phyloP scores from a whole-genome alignment of 2,888 invertebrate species.

The Agriopis marginaria region DNA sequence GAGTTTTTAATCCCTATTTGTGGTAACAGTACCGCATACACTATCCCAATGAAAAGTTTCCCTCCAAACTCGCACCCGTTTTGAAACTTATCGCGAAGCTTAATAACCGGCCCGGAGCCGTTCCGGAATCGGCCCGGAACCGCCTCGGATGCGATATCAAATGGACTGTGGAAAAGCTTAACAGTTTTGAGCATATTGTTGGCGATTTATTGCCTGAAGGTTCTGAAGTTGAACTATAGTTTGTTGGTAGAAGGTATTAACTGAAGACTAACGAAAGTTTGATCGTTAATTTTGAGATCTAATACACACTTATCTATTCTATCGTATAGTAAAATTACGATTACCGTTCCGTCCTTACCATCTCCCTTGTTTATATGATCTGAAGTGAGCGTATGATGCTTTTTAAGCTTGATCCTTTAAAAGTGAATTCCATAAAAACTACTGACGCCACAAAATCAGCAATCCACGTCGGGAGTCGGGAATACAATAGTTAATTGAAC shows the following conservation, averaged over 20 bases:
- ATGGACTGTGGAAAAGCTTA: slow-evolving; percentile 35
- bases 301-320: not conserved
- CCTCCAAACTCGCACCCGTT: slow-evolving; percentile 37
- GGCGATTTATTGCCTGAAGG: slow-evolving; percentile 29
- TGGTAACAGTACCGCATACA: slow-evolving; percentile 1
- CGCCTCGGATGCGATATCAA: slow-evolving; percentile 38
- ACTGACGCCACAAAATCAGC: slow-evolving; percentile 7
- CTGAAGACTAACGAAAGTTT: slow-evolving; percentile 17
- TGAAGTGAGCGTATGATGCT: not conserved
- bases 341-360: too few species aligned
- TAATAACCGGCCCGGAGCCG: slow-evolving; percentile 54
- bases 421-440: not conserved
- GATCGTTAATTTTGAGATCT: not conserved
- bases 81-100: slow-evolving; percentile 62
- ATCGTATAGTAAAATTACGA: too few species aligned
- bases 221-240: slow-evolving; percentile 20
- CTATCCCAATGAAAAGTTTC: slow-evolving; percentile 41
- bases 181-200: slow-evolving; percentile 37
- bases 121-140: slow-evolving; percentile 41
- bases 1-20: not conserved
- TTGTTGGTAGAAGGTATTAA: slow-evolving; percentile 15
- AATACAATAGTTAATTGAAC: too few species aligned
- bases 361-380: too few species aligned
- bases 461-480: not conserved
- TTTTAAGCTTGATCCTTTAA: not conserved